These are phyloP conservation scores for Sebastes cheni DNA, from an alignment of 2,797 vertebrate genomes.

Conservation along the genomic window DNA sequence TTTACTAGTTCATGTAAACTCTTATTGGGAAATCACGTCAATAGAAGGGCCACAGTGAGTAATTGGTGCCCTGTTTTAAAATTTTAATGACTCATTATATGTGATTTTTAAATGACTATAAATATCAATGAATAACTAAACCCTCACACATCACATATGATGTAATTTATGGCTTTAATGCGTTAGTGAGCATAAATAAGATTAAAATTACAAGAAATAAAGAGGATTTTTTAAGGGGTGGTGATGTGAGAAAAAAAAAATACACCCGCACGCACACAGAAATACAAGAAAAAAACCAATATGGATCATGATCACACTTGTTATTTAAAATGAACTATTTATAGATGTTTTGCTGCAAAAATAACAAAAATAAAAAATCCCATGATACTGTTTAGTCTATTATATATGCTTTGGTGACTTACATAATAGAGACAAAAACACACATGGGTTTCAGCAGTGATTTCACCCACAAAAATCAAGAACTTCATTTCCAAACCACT, in stretches of 20 bases:
- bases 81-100: not conserved
- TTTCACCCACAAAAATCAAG: not conserved
- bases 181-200: not conserved
- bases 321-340: not conserved
- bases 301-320: not conserved
- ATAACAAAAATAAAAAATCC: not conserved
- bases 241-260: not conserved
- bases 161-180: not conserved
- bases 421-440: not conserved
- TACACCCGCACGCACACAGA: fast-evolving
- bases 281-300: not conserved
- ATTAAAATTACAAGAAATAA: not conserved
- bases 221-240: not conserved
- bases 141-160: not conserved
- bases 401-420: not conserved
- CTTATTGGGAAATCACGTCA: not conserved
- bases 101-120: not conserved
- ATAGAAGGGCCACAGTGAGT: not conserved
- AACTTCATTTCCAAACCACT: not conserved
- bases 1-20: conserved; percentile 68
- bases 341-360: not conserved
- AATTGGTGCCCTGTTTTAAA: not conserved
- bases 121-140: not conserved
- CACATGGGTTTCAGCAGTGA: not conserved
- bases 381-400: not conserved